These are phyloP conservation scores for Lithobates pipiens DNA, from an alignment of 2,797 vertebrate genomes.

Conservation along the genomic window DNA sequence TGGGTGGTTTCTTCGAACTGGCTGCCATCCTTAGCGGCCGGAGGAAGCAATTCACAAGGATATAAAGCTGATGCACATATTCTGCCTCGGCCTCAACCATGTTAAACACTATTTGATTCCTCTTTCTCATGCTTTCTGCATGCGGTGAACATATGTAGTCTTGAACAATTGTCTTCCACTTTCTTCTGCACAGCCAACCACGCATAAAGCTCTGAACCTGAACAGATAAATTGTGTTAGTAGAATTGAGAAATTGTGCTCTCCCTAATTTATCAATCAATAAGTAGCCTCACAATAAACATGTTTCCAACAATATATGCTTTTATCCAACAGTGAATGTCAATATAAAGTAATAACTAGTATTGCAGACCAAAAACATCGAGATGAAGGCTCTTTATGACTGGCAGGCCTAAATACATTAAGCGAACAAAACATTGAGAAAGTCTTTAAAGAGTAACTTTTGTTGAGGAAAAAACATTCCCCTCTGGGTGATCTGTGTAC, in stretches of 20 bases:
- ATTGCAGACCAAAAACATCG: too few relatives aligned
- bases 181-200: conserved; percentile 92
- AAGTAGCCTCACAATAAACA: too few relatives aligned
- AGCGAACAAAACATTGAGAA: too few relatives aligned
- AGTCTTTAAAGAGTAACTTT: too few relatives aligned
- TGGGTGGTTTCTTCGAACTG: conserved; percentile 97
- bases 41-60: conserved; percentile 96
- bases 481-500: too few relatives aligned
- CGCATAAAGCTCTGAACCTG: conserved; percentile 96
- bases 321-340: too few relatives aligned
- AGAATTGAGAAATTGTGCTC: not conserved
- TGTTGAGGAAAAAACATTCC: too few relatives aligned
- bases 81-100: conserved; percentile 95
- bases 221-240: conserved; percentile 14
- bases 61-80: conserved; percentile 94
- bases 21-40: conserved; percentile 95
- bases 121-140: conserved; percentile 95
- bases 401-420: too few relatives aligned
- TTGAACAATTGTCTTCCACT: conserved; percentile 97
- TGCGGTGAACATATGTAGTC: conserved; percentile 96
- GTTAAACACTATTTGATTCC: conserved; percentile 96
- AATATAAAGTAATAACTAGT: too few relatives aligned
- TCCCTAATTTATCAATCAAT: too few relatives aligned
- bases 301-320: too few relatives aligned
- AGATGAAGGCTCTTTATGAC: too few relatives aligned